Evolutionary conservation across 1,140 invertebrate genomes (phyloP).

Genomic region (Brachionus calyciflorus): DNA sequence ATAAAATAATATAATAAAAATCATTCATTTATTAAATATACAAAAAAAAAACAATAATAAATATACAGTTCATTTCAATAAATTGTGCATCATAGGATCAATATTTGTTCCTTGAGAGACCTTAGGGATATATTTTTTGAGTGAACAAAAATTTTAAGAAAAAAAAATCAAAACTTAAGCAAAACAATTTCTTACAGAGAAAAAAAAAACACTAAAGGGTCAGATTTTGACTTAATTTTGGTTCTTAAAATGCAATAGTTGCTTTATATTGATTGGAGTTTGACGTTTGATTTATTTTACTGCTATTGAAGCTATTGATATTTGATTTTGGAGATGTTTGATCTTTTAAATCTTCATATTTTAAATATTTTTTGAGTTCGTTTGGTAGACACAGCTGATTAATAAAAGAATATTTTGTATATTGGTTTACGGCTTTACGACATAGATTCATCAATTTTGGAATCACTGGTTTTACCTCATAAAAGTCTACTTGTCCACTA

Average conservation of each 20-base stretch:
- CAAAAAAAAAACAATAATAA: too few species aligned
- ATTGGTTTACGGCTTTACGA: constrained; percentile 42
- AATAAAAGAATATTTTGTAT: background rate
- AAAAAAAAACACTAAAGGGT: background rate
- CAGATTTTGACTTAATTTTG: background rate
- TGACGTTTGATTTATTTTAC: background rate
- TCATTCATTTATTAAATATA: too few species aligned
- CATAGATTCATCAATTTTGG: background rate
- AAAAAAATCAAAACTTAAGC: too few species aligned
- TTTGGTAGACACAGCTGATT: constrained; percentile 26
- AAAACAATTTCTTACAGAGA: constrained; percentile 2
- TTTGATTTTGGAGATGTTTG: constrained; percentile 1
- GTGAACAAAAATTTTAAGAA: too few species aligned
- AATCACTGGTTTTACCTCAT: background rate
- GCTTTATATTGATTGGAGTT: constrained; percentile 1
- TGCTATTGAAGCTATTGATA: background rate
- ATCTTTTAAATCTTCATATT: constrained; percentile 28
- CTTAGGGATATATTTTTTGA: too few species aligned
- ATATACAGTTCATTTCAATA: too few species aligned
- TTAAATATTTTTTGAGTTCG: constrained; percentile 36
- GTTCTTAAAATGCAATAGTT: constrained; percentile 24
- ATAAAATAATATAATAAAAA: too few species aligned
- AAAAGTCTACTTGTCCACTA: constrained; percentile 6
- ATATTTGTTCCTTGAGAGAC: too few species aligned
- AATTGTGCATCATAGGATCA: too few species aligned